Base-by-base conservation (phyloP, 2,113 vertebrate species). In the Sander vitreus region DNA sequence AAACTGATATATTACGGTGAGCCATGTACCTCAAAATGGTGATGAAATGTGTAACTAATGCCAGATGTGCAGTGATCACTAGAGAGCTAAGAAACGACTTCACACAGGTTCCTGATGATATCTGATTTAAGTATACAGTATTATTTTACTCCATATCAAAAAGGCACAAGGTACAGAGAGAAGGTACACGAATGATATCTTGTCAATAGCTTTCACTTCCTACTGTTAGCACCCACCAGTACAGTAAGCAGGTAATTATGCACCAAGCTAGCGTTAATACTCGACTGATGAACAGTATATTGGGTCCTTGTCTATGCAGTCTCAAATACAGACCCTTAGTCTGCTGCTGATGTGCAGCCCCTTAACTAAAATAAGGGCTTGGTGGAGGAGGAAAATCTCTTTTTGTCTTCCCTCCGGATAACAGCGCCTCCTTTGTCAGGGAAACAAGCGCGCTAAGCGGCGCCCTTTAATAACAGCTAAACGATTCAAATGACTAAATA, bases 1-100 rank as follows among this genome's bases (percentile, higher is more conserved):
- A 55, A 62, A 72, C 65, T 75, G 67, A n/a, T 19, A 74, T 30
- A 48, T 23, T 59, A 81, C 63, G 89, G 90, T 93, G 91, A 93
- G 91, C 86, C 93, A 93, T 89, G 92, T 78, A 86, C 79, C 80
- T 89, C 73, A 69, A 82, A 92, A 92, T 91, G 91, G 80, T 80
- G 69, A 80, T 93, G 89, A 85, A 77, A 92, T 84, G 85, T 88
- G 82, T 23, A 77, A 78, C 78, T 63, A 55, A 83, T 79, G 78
- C 47, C 55, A 83, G 73, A 86, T 87, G 85, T 69, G 69, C 70
- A 87, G 62, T 76, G 75, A 66, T 76, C 51, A 66, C 50, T 66
- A 65, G 39, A 39, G 39, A 11, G 39, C 10, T 43, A 43, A 43
- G 39, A 43, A 11, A 43, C 27, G 15, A 36, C 19, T 30, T 58